Conservation (phyloP, 2,797 vertebrate species). For the Rachycentron canadum region DNA sequence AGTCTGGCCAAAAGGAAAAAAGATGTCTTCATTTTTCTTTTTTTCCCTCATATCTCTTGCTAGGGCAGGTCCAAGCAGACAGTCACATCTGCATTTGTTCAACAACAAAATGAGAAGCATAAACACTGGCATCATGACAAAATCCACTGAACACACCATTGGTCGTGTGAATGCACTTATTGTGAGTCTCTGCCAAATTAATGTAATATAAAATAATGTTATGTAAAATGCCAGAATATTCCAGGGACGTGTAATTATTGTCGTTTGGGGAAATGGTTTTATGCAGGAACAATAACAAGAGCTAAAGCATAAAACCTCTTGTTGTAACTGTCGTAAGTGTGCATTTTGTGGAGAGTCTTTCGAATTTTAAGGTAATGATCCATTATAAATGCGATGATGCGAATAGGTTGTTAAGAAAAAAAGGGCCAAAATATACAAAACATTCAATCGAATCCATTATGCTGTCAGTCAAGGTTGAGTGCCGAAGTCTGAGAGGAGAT, state of each 20-base stretch:
- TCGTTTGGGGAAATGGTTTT: background rate
- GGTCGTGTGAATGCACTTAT: background rate
- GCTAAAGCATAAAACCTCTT: background rate
- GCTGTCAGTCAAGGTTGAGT: slow-evolving; percentile 1
- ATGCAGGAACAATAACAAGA: background rate
- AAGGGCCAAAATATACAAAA: background rate
- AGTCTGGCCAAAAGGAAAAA: slow-evolving; percentile 55
- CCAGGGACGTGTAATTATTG: background rate
- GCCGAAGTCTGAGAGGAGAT: background rate
- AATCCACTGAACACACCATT: background rate
- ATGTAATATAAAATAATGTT: background rate
- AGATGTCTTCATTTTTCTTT: slow-evolving; percentile 52
- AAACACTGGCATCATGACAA: background rate
- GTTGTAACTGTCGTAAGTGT: background rate
- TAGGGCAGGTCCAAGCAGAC: slow-evolving; percentile 30
- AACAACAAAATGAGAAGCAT: background rate
- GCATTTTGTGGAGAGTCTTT: background rate
- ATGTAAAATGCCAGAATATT: background rate
- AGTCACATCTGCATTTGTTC: slow-evolving; percentile 2
- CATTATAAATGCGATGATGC: background rate
- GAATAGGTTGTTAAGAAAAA: background rate
- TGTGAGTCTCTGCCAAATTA: background rate
- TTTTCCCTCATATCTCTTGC: slow-evolving; percentile 39
- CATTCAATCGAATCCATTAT: background rate
- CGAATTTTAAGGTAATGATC: background rate